A percentile compares a stretch with the other conserved stretches of the same genome.
phyloP scores from a whole-genome alignment of 2,888 invertebrate genomes.

The Tubiluchus corallicola region DNA sequence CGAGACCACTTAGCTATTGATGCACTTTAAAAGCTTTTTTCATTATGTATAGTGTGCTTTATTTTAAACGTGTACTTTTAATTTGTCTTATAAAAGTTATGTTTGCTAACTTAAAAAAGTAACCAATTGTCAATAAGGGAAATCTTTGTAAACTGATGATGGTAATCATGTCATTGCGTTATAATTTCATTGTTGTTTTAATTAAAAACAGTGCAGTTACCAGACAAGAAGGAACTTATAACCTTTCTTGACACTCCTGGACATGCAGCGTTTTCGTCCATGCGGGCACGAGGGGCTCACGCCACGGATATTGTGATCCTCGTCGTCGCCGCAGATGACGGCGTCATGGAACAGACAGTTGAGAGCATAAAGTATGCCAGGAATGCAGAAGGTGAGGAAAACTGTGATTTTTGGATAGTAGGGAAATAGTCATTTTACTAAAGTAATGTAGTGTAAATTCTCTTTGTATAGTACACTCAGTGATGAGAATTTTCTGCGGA shows the following conservation, averaged over 20 bases:
- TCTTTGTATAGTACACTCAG: too few relatives aligned
- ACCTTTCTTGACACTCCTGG: constrained; percentile 98
- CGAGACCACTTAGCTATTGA: too few relatives aligned
- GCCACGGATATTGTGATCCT: constrained; percentile 87
- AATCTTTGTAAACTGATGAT: not conserved
- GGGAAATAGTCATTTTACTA: too few relatives aligned
- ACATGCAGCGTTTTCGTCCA: constrained; percentile 86
- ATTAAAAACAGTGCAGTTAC: not conserved
- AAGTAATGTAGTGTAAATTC: too few relatives aligned
- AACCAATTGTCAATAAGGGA: not conserved
- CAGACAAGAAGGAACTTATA: constrained; percentile 27
- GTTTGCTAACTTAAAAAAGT: too few relatives aligned
- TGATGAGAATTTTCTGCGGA: too few relatives aligned
- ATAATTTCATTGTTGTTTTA: not conserved
- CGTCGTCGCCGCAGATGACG: constrained; percentile 96
- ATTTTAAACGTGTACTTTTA: too few relatives aligned
- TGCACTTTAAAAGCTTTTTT: too few relatives aligned
- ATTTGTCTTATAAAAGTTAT: too few relatives aligned
- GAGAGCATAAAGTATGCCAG: constrained; percentile 74
- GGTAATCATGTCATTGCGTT: not conserved
- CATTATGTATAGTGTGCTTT: too few relatives aligned
- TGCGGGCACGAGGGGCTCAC: constrained; percentile 81
- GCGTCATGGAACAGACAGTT: constrained; percentile 91
- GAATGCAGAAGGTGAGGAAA: constrained; percentile 42
- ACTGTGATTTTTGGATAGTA: too few relatives aligned